Conservation (phyloP, 2,888 invertebrate species). For the Machimus rusticus region DNA sequence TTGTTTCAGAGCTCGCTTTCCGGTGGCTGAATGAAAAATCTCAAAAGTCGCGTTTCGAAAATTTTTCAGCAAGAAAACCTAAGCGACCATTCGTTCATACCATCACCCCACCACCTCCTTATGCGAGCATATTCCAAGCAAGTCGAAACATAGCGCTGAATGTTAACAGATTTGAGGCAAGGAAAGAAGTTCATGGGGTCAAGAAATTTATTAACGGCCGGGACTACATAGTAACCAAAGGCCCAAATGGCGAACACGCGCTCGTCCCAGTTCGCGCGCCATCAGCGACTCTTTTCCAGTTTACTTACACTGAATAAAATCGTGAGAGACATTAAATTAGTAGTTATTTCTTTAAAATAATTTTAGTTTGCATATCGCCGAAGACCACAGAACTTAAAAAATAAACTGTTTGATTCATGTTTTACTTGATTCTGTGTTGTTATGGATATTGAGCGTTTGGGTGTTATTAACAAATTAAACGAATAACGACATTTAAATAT, state of each 20-base stretch:
- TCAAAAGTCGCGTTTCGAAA: background rate
- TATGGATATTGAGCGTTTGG: no score
- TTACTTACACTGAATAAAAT: slow-evolving; percentile 62
- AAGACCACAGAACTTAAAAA: no score
- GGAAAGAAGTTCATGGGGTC: slow-evolving; percentile 55
- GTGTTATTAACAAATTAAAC: no score
- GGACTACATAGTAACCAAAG: slow-evolving; percentile 75
- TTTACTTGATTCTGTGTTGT: no score
- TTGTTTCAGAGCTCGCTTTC: slow-evolving; percentile 70
- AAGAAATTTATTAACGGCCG: slow-evolving; percentile 75
- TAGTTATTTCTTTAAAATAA: no score
- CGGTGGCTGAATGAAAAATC: slow-evolving; percentile 54
- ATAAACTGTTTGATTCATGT: no score
- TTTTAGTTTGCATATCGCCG: no score
- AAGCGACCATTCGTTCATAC: slow-evolving; percentile 47
- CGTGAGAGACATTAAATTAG: background rate
- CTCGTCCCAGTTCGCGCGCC: slow-evolving; percentile 78
- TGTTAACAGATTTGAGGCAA: background rate
- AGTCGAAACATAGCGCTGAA: slow-evolving; percentile 42
- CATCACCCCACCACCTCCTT: slow-evolving; percentile 70
- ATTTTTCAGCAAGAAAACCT: background rate
- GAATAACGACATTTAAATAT: no score
- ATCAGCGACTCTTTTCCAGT: slow-evolving; percentile 79
- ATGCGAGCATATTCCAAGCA: slow-evolving; percentile 64
- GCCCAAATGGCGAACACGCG: slow-evolving; percentile 69